Conservation (phyloP, 2,797 vertebrate species). For the Sebastiscus albofasciatus region DNA sequence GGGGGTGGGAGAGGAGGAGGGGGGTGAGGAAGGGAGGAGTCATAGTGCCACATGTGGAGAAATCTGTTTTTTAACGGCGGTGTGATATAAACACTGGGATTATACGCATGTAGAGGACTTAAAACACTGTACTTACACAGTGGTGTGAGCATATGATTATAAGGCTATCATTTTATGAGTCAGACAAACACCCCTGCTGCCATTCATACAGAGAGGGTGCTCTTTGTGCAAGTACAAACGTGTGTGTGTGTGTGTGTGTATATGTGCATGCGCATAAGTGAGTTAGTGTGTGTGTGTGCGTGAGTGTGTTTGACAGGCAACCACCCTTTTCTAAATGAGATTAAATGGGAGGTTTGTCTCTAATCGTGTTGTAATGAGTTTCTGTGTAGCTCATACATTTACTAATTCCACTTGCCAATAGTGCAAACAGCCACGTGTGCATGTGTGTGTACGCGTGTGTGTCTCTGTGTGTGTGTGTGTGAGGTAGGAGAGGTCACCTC, state of each 20-base stretch:
- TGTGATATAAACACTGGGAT: constrained; percentile 29
- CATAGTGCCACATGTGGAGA: constrained; percentile 23
- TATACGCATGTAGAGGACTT: constrained; percentile 20
- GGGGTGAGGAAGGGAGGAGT: constrained; percentile 25
- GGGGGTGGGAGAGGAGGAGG: background rate
- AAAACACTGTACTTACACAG: constrained; percentile 35
- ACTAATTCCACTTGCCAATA: constrained; percentile 86
- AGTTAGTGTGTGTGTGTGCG: constrained; percentile 64
- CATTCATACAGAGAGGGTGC: constrained; percentile 30
- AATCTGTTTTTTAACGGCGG: constrained; percentile 22
- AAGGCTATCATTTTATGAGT: constrained; percentile 52
- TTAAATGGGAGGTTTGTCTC: constrained; percentile 84
- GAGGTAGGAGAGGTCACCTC: constrained; percentile 73
- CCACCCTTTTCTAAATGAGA: constrained; percentile 82
- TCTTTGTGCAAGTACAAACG: constrained; percentile 24
- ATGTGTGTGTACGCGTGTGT: constrained; percentile 50
- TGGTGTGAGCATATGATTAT: constrained; percentile 34
- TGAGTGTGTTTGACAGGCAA: constrained; percentile 78
- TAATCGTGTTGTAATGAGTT: constrained; percentile 87
- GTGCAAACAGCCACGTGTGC: constrained; percentile 74
- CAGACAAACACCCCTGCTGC: constrained; percentile 44
- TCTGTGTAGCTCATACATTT: constrained; percentile 85
- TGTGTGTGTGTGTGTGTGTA: constrained; percentile 44
- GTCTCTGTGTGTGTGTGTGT: constrained; percentile 24
- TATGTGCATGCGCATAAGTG: constrained; percentile 53